Evolutionary conservation across 2,888 invertebrate species (phyloP).

Genomic region (Drosophila testacea): DNA sequence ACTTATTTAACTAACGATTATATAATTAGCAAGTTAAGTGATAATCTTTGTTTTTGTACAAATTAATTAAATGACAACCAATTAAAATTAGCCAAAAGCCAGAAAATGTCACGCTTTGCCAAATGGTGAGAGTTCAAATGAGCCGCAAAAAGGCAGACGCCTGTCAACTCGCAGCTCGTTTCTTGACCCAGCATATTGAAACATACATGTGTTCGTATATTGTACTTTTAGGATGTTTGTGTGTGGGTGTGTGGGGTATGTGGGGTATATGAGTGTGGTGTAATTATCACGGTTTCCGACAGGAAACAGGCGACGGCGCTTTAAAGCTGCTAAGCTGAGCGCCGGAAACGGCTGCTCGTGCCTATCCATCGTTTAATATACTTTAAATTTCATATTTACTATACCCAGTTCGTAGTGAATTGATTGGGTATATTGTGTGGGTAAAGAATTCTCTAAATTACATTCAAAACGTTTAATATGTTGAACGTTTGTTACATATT

Average conservation of each 20-base stretch:
- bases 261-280: conserved; percentile 18
- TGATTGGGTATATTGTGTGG: conserved; percentile 1
- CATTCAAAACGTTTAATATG: background rate
- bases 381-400: conserved; percentile 66
- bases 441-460: background rate
- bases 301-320: conserved; percentile 37
- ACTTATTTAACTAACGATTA: conserved; percentile 34
- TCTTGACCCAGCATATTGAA: conserved; percentile 32
- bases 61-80: conserved; percentile 53
- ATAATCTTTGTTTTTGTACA: conserved; percentile 43
- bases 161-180: conserved; percentile 19
- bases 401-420: background rate
- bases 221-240: background rate
- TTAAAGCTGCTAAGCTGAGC: conserved; percentile 60
- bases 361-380: conserved; percentile 54
- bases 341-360: conserved; percentile 46
- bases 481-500: no score
- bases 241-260: conserved; percentile 6
- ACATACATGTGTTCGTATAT: conserved; percentile 4
- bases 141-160: conserved; percentile 46
- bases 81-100: conserved; percentile 43
- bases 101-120: conserved; percentile 40
- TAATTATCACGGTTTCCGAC: conserved; percentile 53
- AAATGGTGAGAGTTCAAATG: conserved; percentile 61
- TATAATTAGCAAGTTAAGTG: conserved; percentile 36